A percentile compares a stretch with the other conserved stretches of the same genome.
Evolutionary conservation across 2,113 vertebrate genomes (phyloP).

Genomic region (Ranitomeya imitator): DNA sequence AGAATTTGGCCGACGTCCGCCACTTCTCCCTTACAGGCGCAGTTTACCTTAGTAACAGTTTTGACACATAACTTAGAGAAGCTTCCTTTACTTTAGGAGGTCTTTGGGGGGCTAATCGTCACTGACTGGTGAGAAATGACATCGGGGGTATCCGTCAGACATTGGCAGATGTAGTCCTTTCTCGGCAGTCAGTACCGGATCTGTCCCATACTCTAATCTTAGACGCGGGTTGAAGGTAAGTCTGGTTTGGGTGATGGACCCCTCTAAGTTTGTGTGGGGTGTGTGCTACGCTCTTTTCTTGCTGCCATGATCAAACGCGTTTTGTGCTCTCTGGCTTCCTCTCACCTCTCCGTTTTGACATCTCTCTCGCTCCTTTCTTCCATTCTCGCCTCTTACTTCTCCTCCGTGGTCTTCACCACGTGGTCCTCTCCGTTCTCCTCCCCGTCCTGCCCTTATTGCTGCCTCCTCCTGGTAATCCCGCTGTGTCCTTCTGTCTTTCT

Average conservation of each 20-base stretch:
- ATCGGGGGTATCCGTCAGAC: not conserved
- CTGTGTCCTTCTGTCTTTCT: conserved; percentile 18
- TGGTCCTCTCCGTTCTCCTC: not conserved
- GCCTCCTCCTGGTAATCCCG: not conserved
- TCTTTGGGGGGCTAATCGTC: not conserved
- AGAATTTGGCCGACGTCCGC: too few species aligned
- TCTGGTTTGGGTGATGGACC: not conserved
- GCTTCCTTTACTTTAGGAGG: not conserved
- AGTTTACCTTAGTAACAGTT: not conserved
- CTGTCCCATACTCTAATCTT: too few species aligned
- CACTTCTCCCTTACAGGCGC: not conserved
- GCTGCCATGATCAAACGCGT: not conserved
- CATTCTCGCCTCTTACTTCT: not conserved
- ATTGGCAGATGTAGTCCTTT: not conserved
- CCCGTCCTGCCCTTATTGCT: not conserved
- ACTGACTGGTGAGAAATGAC: not conserved
- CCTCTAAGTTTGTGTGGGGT: not conserved
- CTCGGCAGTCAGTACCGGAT: not conserved
- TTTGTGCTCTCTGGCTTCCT: conserved; percentile 21
- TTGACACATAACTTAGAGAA: not conserved
- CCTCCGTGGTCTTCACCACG: not conserved
- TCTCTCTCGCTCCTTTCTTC: not conserved
- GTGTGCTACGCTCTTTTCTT: not conserved
- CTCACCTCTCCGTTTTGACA: not conserved
- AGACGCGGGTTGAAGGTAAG: too few species aligned